These are phyloP conservation scores for Anodontia alba DNA, from an alignment of 2,888 invertebrate genomes.

Conservation along the genomic window DNA sequence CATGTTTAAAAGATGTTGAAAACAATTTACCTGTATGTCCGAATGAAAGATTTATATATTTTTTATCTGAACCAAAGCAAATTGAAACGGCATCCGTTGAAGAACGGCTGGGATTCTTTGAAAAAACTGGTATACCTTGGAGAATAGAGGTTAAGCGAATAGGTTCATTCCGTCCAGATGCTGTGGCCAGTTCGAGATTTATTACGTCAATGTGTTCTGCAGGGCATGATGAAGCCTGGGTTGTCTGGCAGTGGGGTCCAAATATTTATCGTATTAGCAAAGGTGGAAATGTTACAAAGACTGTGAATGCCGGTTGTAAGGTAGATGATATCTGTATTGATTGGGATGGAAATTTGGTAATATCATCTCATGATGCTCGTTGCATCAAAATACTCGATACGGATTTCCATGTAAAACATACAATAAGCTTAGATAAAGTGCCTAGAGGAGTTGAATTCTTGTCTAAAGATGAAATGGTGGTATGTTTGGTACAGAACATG, in stretches of 20 bases:
- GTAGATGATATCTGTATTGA: constrained; percentile 58
- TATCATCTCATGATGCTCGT: constrained; percentile 50
- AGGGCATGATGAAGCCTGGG: constrained; percentile 48
- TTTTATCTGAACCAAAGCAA: constrained; percentile 31
- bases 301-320: constrained; percentile 49
- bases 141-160: constrained; percentile 56
- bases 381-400: constrained; percentile 49
- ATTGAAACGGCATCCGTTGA: constrained; percentile 6
- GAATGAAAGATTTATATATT: constrained; percentile 39
- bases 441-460: constrained; percentile 48
- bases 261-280: constrained; percentile 51
- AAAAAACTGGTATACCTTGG: constrained; percentile 50
- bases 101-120: constrained; percentile 45
- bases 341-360: constrained; percentile 44
- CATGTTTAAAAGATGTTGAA: constrained; percentile 17
- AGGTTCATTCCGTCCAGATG: constrained; percentile 54
- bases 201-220: constrained; percentile 58
- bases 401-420: constrained; percentile 43
- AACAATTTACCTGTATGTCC: constrained; percentile 42
- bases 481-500: constrained; percentile 56
- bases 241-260: constrained; percentile 62
- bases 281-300: constrained; percentile 44
- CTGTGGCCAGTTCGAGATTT: constrained; percentile 53
- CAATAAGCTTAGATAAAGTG: constrained; percentile 50
- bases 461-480: constrained; percentile 40